Percentiles rank a stretch among this genome's conserved stretches.
These are phyloP conservation scores for Lasiurus borealis DNA, from an alignment of 2,113 vertebrate species.

Conservation along the genomic window DNA sequence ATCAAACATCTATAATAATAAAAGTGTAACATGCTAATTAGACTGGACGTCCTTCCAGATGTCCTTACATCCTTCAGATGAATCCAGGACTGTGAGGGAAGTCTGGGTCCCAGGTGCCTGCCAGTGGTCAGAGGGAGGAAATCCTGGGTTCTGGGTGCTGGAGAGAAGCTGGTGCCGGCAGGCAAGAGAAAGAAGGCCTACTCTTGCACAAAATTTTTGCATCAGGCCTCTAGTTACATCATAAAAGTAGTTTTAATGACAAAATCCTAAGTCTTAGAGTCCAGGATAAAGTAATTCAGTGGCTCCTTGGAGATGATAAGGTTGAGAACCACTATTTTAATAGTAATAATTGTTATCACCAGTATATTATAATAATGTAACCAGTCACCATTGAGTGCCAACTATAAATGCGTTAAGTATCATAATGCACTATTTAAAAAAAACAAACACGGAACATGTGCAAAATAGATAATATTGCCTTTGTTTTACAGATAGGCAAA, in stretches of 20 bases:
- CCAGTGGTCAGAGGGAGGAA: too few relatives aligned
- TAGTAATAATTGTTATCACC: neutral
- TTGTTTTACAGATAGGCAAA: neutral
- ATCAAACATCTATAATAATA: neutral
- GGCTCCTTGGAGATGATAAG: neutral
- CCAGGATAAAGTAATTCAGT: neutral
- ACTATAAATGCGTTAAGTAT: neutral
- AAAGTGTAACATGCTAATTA: too few relatives aligned
- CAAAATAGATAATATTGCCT: neutral
- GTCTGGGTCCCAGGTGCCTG: too few relatives aligned
- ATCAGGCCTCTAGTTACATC: neutral
- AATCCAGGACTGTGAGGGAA: too few relatives aligned
- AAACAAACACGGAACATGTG: neutral
- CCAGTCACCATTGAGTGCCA: neutral
- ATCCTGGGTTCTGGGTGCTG: too few relatives aligned
- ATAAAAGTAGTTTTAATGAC: neutral
- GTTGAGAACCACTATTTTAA: slow-evolving; percentile 5
- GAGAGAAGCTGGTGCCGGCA: too few relatives aligned
- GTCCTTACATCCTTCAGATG: too few relatives aligned
- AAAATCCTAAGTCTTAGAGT: slow-evolving; percentile 31
- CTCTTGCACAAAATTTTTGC: too few relatives aligned
- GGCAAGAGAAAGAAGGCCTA: too few relatives aligned
- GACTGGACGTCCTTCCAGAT: too few relatives aligned
- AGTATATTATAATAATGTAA: neutral
- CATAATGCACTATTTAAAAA: neutral